Evolutionary conservation across 2,113 vertebrate genomes (phyloP), one percentile per base, ranked within the genome.

Genomic region (Brachypodius melanocephalos): DNA sequence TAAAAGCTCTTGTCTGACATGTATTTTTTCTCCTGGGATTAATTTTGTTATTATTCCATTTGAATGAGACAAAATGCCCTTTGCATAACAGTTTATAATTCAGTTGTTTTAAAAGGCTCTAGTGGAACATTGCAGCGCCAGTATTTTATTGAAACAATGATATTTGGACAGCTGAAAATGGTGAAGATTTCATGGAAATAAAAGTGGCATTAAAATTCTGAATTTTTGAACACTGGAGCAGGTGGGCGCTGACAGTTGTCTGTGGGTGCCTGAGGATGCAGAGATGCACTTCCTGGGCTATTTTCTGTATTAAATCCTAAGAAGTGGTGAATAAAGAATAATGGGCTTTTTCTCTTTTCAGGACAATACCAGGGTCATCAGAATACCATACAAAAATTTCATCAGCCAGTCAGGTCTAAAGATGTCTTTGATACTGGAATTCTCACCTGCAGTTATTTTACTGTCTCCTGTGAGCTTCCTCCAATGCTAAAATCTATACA

Each of bases 11-110:
- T 82, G 42, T 88, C 42, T 66, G 54, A 88, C 43, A 82, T 80
- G 21, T 79, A 59, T 78, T 95, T 88, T 94, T 49, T 51, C 66
- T 91, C 62, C 68, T 85, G 34, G 32, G 77, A 93, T 62, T 94
- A 89, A 57, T 87, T 94, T 92, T 88, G 46, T 87, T 85, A 54
- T 85, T 89, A 89, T 92, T 88, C 28, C 8, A 25, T 94, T 91
- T 79, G 81, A 89, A 94, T 62, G 46, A 89, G 84, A 78, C 32
- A 80, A 95, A 91, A 93, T 66, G 62, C 34, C 45, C 34, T 94
- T 95, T 88, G 74, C 80, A 32, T 83, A 91, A 57, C 49, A 58
- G 6, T 91, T 95, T 18, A 65, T 52, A 94, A 91, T 90, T 95
- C 61, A 61, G 19, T 85, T 94, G 54, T 82, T 94, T 86, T 75